Evolutionary conservation across 2,797 vertebrate genomes (phyloP), one percentile per base, ranked within the genome.

Genomic region (Jordanella pulchra): DNA sequence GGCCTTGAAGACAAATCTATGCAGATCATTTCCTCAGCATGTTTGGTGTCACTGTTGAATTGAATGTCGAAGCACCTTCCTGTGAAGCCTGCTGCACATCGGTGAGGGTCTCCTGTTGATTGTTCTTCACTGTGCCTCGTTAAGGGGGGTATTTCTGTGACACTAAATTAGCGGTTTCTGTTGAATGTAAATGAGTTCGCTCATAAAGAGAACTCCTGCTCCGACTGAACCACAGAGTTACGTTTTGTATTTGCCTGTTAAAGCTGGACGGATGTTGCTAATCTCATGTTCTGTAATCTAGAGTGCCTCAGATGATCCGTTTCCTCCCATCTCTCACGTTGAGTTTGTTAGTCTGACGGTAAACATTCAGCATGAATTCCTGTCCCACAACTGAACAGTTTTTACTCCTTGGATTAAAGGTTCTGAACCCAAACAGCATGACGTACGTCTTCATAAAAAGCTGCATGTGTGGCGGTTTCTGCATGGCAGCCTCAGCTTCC

Each of bases 91-190:
- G 66, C 71, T 68, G 50, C 64, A 35, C 70, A 64, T 25, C 67
- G 1, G 54, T 67, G 58, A 51, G 56, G 67, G 11, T 27, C 23
- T 63, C 13, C 35, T 61, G 58, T 87, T 83, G 83, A 76, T 89
- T 61, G 79, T 73, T 81, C 55, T 73, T 71, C 72, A 71, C 70
- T 55, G 81, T 84, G 81, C 83, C 85, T 89, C 72, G 0, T 72
- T 77, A 42, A 23, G 35, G 28, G 18, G 56, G 56, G 0, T 2
- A 18, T 7, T 18, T 32, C 18, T 32, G 10, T 60, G 56, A 28
- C 30, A 60, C 56, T 35, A 35, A 60, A 21, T 28, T 32, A 61
- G 28, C 21, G 35, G 3, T 35, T 64, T 72, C n/a, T 67, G 35
- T 72, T 71, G 69, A 82, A 76, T 79, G 73, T 73, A 67, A 71